A percentile compares a stretch with the other conserved stretches of the same genome.
These are phyloP conservation scores for Epizoanthus ramosus DNA, from an alignment of 92 coral and sea anemone genomes.

Conservation along the genomic window DNA sequence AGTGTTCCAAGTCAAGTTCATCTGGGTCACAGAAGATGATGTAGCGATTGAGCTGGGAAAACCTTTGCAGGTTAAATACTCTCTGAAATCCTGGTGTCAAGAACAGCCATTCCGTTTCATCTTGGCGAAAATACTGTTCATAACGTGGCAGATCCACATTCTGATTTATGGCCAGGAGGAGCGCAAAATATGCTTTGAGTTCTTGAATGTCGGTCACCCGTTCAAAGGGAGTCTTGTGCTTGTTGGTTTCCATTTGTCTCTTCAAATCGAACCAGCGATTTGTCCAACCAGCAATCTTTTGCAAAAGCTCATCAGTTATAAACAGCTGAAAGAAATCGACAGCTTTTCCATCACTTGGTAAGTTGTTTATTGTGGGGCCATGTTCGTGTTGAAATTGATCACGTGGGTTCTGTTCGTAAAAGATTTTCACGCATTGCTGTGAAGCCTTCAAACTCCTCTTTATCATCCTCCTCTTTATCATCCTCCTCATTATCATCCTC, in stretches of 20 bases:
- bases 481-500: too few relatives aligned
- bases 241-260: slow-evolving; percentile 36
- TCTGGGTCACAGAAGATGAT: slow-evolving; percentile 54
- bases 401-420: slow-evolving; percentile 42
- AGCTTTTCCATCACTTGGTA: slow-evolving; percentile 41
- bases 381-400: slow-evolving; percentile 11
- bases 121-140: slow-evolving; percentile 46
- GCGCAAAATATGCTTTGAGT: slow-evolving; percentile 48
- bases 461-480: too few relatives aligned
- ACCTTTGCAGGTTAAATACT: slow-evolving; percentile 44
- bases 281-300: slow-evolving; percentile 32
- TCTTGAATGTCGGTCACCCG: slow-evolving; percentile 37
- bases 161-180: slow-evolving; percentile 41
- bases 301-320: slow-evolving; percentile 25
- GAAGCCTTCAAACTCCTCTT: slow-evolving; percentile 53
- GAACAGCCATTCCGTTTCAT: slow-evolving; percentile 49
- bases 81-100: slow-evolving; percentile 48
- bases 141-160: slow-evolving; percentile 22
- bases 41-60: slow-evolving; percentile 53
- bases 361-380: slow-evolving; percentile 40
- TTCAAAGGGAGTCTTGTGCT: slow-evolving; percentile 28
- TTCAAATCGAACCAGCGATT: slow-evolving; percentile 41
- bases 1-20: slow-evolving; percentile 2
- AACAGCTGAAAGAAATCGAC: slow-evolving; percentile 47
- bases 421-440: slow-evolving; percentile 33